Base-by-base conservation (phyloP, 2,113 vertebrate species). In the Crotalus helleri region DNA sequence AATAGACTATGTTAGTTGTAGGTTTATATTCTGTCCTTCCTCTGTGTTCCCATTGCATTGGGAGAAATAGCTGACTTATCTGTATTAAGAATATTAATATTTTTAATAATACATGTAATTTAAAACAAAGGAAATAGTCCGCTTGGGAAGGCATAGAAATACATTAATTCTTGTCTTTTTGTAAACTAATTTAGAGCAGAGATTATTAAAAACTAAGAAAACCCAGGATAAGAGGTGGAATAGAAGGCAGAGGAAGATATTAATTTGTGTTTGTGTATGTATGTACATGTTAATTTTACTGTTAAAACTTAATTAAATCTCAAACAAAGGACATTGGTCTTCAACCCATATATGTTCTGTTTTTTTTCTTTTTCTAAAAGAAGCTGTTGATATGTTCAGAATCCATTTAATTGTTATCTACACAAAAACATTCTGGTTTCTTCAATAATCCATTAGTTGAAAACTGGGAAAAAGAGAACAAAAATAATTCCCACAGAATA, bases 401-500 rank as follows among this genome's bases (percentile, higher is more conserved):
- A 61, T 93, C 87, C 92, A 94, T 96, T 95, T 93, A 96, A 96
- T 92, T 90, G 91, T 53, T 85, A 93, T 95, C 88, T 89, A 96
- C 96, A 96, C 90, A 95, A 94, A 94, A 95, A 95, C 87, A 90
- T 69, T 95, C 91, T 95, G 95, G 87, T 91, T 92, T 96, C 95
- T 96, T 95, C 93, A 93, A 97, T 95, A 95, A 94, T 95, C 95
- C 95, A 93, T 94, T 95, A 95, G 93, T 95, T 93, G 95, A 96
- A 95, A 96, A 91, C 46, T 93, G 55, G 95, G 91, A 39, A 17
- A 81, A 39, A 81, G 69, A 21, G 15, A 44, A 44, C n/a, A 21
- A 44, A 95, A 92, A 95, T 94, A 95, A 95, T 94, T 96, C 93
- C 92, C 92, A 91, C 2, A 0, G 1, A 39, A n/a, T 88, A 55